Conservation (phyloP, 30 jellyfish, hydroid and myxozoan species). For the Haliclystus octoradiatus region DNA sequence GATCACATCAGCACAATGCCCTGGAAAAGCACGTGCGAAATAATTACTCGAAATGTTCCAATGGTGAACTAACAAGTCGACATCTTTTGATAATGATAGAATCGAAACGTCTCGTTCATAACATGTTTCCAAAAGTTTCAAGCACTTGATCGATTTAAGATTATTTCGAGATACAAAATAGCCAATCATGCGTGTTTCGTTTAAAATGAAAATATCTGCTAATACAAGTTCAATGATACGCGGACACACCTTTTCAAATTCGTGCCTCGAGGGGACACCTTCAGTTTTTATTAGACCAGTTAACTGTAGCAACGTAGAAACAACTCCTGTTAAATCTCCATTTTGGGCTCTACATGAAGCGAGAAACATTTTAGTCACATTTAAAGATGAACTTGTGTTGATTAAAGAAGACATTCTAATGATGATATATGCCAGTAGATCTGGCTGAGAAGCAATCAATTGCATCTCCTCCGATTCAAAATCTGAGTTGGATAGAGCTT, state of each 20-base stretch:
- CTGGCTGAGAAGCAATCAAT: too few species aligned
- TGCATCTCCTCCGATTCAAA: too few species aligned
- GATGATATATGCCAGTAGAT: too few species aligned
- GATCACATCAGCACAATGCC: not conserved
- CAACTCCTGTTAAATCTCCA: not conserved
- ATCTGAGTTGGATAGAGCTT: too few species aligned
- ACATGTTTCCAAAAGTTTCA: not conserved
- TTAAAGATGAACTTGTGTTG: too few species aligned
- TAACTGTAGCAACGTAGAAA: not conserved
- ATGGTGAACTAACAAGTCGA: not conserved
- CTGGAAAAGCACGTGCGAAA: not conserved
- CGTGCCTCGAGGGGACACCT: too few species aligned
- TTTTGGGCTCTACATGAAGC: not conserved
- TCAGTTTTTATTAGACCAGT: not conserved
- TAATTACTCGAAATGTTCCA: not conserved
- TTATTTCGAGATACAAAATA: not conserved
- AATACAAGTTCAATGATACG: too few species aligned
- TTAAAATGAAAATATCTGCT: not conserved
- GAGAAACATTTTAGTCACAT: too few species aligned
- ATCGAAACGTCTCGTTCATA: not conserved
- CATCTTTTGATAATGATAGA: not conserved
- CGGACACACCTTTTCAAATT: too few species aligned
- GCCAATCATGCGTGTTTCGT: not conserved
- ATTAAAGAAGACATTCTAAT: too few species aligned
- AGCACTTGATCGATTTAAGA: not conserved